Evolutionary conservation across 2,113 vertebrate species (phyloP).

Genomic region (Alosa alosa): DNA sequence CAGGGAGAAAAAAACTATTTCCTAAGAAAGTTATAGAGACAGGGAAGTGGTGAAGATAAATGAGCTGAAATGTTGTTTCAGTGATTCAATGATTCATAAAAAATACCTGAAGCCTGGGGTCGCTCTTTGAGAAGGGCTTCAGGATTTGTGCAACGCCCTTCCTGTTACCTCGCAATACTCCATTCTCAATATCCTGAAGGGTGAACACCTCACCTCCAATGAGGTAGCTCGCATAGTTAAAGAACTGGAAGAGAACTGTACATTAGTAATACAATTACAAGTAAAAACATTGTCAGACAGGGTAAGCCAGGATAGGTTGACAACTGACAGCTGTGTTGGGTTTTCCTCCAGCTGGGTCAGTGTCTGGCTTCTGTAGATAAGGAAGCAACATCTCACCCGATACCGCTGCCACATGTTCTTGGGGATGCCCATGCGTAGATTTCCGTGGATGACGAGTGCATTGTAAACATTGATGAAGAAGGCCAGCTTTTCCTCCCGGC

Average conservation of each 20-base stretch:
- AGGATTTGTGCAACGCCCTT: slow-evolving; percentile 73
- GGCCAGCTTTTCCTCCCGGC: slow-evolving; percentile 74
- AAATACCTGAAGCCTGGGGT: slow-evolving; percentile 72
- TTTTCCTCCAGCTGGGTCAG: background rate
- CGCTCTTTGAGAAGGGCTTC: slow-evolving; percentile 73
- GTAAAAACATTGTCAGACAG: background rate
- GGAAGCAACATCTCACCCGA: slow-evolving; percentile 57
- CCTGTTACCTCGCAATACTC: slow-evolving; percentile 74
- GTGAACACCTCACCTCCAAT: slow-evolving; percentile 79
- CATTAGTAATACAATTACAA: background rate
- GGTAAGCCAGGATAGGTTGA: background rate
- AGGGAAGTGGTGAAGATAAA: background rate
- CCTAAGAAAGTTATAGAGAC: background rate
- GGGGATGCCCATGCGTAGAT: slow-evolving; percentile 67
- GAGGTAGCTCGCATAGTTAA: slow-evolving; percentile 79
- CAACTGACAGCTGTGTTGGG: background rate
- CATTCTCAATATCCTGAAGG: slow-evolving; percentile 78
- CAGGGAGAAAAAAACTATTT: background rate
- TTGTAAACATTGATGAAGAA: slow-evolving; percentile 83
- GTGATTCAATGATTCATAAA: background rate
- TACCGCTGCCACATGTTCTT: slow-evolving; percentile 78
- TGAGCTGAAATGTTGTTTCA: background rate
- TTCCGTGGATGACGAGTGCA: slow-evolving; percentile 75
- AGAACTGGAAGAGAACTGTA: slow-evolving; percentile 65
- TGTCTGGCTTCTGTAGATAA: background rate